These are phyloP conservation scores for Pseudochaenichthys georgianus DNA, from an alignment of 2,797 vertebrate genomes.

Conservation along the genomic window DNA sequence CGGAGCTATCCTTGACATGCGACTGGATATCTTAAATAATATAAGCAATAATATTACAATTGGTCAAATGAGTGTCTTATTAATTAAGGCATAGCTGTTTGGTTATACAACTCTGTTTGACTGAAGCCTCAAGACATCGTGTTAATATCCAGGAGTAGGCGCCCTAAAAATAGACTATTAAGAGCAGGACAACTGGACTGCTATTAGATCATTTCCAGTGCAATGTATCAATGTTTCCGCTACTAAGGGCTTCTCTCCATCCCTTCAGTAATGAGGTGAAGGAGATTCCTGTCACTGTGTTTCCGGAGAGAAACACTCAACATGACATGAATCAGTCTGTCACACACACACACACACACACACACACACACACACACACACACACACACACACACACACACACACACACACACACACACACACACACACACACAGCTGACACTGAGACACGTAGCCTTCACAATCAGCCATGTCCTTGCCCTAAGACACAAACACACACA, in stretches of 20 bases:
- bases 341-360: too few species aligned
- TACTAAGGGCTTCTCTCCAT: conserved; percentile 28
- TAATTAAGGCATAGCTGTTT: background rate
- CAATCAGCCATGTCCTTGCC: too few species aligned
- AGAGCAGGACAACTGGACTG: conserved; percentile 8
- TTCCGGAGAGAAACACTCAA: conserved; percentile 1
- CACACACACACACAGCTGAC: too few species aligned
- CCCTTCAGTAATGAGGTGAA: conserved; percentile 6
- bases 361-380: conserved; percentile 2
- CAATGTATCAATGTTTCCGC: conserved; percentile 9
- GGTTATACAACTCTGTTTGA: background rate
- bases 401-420: background rate
- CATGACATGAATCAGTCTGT: conserved; percentile 34
- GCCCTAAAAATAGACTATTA: conserved; percentile 42
- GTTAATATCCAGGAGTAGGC: conserved; percentile 25
- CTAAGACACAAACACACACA: too few species aligned
- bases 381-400: background rate
- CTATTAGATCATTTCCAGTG: conserved; percentile 38
- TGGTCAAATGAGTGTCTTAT: background rate
- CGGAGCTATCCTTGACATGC: background rate
- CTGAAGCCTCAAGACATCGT: conserved; percentile 15
- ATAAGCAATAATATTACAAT: background rate
- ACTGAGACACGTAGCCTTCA: too few species aligned
- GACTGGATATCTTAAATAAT: background rate
- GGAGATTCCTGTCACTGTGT: conserved; percentile 22